Base-by-base conservation (phyloP, 1,140 invertebrate genomes). In the Cecropterus lyciades region DNA sequence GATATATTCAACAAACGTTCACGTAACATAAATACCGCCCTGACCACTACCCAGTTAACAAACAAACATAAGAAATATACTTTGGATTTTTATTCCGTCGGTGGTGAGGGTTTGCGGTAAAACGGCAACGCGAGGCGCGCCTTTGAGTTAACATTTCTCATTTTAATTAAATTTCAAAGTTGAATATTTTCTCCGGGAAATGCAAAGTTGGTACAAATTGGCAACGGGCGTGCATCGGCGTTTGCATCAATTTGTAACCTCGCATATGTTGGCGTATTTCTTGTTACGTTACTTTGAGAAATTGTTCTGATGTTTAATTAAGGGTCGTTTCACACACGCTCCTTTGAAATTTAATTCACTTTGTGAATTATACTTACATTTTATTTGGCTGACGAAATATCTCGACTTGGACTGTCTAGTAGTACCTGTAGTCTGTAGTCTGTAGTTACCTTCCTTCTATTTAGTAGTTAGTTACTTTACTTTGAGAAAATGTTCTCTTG, bases 91-190 rank as follows among this genome's bases (percentile, higher is more conserved):
- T 53, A 40, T 40, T 16, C 15, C 14, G 0, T 7, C 13, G 24
- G 48, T 51, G 16, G 46, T 17, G n/a, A 20, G 11, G 51, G 14
- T 53, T 10, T 11, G 51, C 14, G 51, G 51, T 37, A n/a, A n/a
- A n/a, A n/a, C n/a, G n/a, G n/a, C n/a, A n/a, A n/a, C n/a, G n/a
- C 13, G 55, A 7, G 43, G 20, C 56, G 30, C 8, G 40, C 14
- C 57, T 60, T 48, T 48, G 43, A 48, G 24, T 33, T 60, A 20
- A 60, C 57, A 60, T 60, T 60, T 60, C 46, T 60, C 43, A 48
- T 48, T 60, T 60, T 48, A 46, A 60, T 60, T 60, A 60, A 60
- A 60, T 49, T 49, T 60, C 45, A 60, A 60, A 49, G 14, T 45
- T 15, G 27, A 59, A 60, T 46, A 60, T 48, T 60, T 55, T 60